These are phyloP conservation scores for Bembecia ichneumoniformis DNA, from an alignment of 2,888 invertebrate genomes.

Conservation along the genomic window DNA sequence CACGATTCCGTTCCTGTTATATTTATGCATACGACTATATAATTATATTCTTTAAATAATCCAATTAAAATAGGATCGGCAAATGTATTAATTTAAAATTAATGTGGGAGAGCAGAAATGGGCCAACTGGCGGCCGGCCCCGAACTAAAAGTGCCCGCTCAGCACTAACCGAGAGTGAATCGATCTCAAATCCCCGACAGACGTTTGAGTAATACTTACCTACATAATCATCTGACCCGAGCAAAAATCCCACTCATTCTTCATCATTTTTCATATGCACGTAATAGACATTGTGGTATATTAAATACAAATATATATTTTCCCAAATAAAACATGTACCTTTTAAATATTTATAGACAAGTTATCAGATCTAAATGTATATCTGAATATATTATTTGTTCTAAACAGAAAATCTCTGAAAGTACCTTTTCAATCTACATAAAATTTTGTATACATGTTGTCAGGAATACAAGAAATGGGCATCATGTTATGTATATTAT, in stretches of 20 bases:
- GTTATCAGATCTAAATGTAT: too few relatives aligned
- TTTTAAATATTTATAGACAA: background rate
- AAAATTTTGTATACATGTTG: too few relatives aligned
- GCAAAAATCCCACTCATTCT: background rate
- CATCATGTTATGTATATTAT: too few relatives aligned
- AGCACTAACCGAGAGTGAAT: constrained; percentile 25
- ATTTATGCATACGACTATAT: too few relatives aligned
- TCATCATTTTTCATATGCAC: background rate
- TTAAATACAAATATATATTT: background rate
- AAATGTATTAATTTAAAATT: background rate
- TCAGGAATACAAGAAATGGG: too few relatives aligned
- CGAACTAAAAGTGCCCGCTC: constrained; percentile 22
- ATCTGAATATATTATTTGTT: too few relatives aligned
- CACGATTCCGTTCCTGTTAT: too few relatives aligned
- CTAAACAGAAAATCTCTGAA: too few relatives aligned
- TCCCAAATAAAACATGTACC: background rate
- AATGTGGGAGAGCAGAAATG: background rate
- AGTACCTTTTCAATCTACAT: too few relatives aligned
- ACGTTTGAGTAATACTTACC: constrained; percentile 12
- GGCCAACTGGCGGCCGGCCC: background rate
- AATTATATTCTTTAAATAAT: too few relatives aligned
- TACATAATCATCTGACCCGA: constrained; percentile 21
- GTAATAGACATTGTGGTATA: background rate
- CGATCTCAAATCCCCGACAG: constrained; percentile 20
- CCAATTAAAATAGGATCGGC: too few relatives aligned